Evolutionary conservation across 2,113 vertebrate genomes (phyloP).

Genomic region (Syngnathoides biaculeatus): DNA sequence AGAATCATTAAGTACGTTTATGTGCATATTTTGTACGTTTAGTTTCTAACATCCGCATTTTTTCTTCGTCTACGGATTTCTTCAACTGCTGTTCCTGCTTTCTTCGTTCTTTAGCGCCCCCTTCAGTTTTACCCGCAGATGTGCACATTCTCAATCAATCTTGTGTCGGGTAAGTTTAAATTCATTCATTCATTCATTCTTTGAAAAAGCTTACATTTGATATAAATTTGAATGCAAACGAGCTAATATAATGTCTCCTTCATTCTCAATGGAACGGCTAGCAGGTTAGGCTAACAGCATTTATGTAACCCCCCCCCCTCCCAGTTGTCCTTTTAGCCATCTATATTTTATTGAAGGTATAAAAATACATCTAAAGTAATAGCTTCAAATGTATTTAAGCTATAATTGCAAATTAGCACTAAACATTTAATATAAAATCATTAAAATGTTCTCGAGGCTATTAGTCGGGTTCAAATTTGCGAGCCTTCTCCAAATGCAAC

Average conservation of each 20-base stretch:
- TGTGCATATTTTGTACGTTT: background rate
- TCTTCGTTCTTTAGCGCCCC: background rate
- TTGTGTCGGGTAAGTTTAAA: no score
- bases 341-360: background rate
- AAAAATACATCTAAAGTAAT: background rate
- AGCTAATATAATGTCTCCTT: background rate
- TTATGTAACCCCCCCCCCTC: background rate
- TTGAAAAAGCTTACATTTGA: no score
- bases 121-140: background rate
- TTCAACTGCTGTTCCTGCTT: background rate
- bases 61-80: background rate
- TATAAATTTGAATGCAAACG: no score
- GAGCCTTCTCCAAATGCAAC: background rate
- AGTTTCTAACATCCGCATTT: background rate
- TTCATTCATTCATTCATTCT: no score
- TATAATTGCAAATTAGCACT: background rate
- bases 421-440: background rate
- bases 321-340: background rate
- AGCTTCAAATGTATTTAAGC: background rate
- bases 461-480: background rate
- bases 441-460: background rate
- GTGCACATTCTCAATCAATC: no score
- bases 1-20: background rate
- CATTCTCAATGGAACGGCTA: background rate
- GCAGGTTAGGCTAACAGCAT: background rate